Evolutionary conservation across 2,888 invertebrate species (phyloP).

Genomic region (Sphecodes monilicornis): DNA sequence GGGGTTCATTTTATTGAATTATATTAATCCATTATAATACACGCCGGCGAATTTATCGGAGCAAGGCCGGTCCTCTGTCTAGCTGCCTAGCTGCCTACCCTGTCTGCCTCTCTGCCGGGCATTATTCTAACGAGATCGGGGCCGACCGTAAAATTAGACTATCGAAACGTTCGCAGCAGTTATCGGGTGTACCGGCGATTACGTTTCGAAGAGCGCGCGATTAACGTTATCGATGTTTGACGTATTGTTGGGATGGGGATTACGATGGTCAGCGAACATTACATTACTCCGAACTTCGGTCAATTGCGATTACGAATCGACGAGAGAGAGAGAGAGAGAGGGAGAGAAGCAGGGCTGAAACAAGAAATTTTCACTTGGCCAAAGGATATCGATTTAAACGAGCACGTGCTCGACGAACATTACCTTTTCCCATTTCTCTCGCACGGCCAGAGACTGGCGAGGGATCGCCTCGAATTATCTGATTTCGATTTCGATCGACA

Average conservation of each 20-base stretch:
- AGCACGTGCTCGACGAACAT: background rate
- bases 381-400: slow-evolving; percentile 2
- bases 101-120: slow-evolving; percentile 11
- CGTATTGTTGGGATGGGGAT: slow-evolving; percentile 57
- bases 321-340: background rate
- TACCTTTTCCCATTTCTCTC: background rate
- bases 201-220: slow-evolving; percentile 52
- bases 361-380: slow-evolving; percentile 9
- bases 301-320: slow-evolving; percentile 10
- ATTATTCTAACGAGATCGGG: slow-evolving; percentile 50
- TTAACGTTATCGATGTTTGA: slow-evolving; percentile 63
- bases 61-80: background rate
- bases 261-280: slow-evolving; percentile 49
- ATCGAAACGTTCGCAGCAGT: slow-evolving; percentile 56
- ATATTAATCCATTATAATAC: slow-evolving; percentile 63
- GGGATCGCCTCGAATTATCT: slow-evolving; percentile 8
- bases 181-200: slow-evolving; percentile 53
- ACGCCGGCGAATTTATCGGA: slow-evolving; percentile 54
- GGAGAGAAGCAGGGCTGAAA: background rate
- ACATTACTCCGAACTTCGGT: background rate
- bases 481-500: slow-evolving; percentile 11
- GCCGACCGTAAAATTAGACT: slow-evolving; percentile 55
- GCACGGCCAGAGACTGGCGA: background rate
- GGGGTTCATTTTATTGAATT: slow-evolving; percentile 63
- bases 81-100: slow-evolving; percentile 4